Evolutionary conservation across 2,113 vertebrate species (phyloP).

Genomic region (Sigmodon hispidus): DNA sequence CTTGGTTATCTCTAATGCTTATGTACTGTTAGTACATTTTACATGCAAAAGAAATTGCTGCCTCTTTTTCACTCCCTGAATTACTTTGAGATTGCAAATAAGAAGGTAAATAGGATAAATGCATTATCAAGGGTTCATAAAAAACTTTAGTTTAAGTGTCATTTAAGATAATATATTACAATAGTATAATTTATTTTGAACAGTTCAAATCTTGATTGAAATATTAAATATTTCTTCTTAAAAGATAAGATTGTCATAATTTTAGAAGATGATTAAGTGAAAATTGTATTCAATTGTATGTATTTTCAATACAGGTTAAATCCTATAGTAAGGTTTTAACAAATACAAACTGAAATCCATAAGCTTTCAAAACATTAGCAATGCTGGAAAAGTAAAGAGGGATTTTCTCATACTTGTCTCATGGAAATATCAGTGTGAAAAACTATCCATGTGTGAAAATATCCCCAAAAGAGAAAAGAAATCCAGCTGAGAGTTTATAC

Average conservation of each 20-base stretch:
- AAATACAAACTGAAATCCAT: neutral
- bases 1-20: neutral
- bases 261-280: slow-evolving; percentile 19
- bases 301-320: slow-evolving; percentile 15
- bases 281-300: slow-evolving; percentile 27
- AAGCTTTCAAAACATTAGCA: neutral
- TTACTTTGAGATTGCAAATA: slow-evolving; percentile 51
- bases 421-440: neutral
- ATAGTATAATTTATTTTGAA: slow-evolving; percentile 40
- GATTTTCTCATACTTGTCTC: neutral
- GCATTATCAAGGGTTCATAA: slow-evolving; percentile 41
- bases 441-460: neutral
- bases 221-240: slow-evolving; percentile 56
- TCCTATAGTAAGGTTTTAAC: slow-evolving; percentile 1
- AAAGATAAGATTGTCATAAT: slow-evolving; percentile 21
- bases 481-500: neutral
- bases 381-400: neutral
- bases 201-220: slow-evolving; percentile 5
- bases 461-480: neutral
- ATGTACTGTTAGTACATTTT: slow-evolving; percentile 27
- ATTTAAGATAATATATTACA: slow-evolving; percentile 45
- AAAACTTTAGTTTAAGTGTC: slow-evolving; percentile 52
- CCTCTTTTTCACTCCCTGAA: neutral
- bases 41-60: slow-evolving; percentile 40
- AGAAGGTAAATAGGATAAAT: slow-evolving; percentile 41